A percentile compares a stretch with the other conserved stretches of the same genome.
Evolutionary conservation across 2,888 invertebrate genomes (phyloP).

Genomic region (Eilema depressum): DNA sequence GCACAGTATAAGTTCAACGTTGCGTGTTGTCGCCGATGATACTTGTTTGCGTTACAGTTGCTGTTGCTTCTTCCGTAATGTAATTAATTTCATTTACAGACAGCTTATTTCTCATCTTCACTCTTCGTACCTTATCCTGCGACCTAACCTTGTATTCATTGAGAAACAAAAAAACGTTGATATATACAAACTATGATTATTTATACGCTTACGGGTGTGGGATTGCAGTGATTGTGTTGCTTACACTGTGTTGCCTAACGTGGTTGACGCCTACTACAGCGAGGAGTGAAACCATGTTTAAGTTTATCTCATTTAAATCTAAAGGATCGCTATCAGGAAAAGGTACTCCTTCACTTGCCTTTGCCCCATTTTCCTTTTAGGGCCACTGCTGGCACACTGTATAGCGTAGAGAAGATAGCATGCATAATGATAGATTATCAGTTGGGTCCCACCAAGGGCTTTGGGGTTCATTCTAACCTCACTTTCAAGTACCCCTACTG

Average conservation of each 20-base stretch:
- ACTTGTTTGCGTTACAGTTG: not conserved
- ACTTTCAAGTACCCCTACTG: too few relatives aligned
- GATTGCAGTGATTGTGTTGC: not conserved
- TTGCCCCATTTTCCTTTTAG: too few relatives aligned
- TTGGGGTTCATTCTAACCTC: too few relatives aligned
- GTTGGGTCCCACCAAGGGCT: too few relatives aligned
- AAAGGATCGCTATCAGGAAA: not conserved
- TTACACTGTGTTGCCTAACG: not conserved
- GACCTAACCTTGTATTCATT: not conserved
- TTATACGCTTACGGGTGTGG: slow-evolving; percentile 2
- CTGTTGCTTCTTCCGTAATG: not conserved
- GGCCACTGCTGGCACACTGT: not conserved
- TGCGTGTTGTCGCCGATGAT: not conserved
- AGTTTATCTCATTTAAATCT: not conserved
- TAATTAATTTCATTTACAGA: not conserved
- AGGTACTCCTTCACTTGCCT: not conserved
- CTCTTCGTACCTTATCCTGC: not conserved
- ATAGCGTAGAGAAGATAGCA: not conserved
- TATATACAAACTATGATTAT: slow-evolving; percentile 18
- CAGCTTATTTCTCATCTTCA: not conserved
- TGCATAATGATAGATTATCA: too few relatives aligned
- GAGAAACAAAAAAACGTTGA: slow-evolving; percentile 5
- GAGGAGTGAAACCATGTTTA: not conserved
- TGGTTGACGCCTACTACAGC: slow-evolving; percentile 4
- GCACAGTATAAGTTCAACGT: not conserved